Conservation (phyloP, 2,888 invertebrate species). For the Sthenelais limicola region DNA sequence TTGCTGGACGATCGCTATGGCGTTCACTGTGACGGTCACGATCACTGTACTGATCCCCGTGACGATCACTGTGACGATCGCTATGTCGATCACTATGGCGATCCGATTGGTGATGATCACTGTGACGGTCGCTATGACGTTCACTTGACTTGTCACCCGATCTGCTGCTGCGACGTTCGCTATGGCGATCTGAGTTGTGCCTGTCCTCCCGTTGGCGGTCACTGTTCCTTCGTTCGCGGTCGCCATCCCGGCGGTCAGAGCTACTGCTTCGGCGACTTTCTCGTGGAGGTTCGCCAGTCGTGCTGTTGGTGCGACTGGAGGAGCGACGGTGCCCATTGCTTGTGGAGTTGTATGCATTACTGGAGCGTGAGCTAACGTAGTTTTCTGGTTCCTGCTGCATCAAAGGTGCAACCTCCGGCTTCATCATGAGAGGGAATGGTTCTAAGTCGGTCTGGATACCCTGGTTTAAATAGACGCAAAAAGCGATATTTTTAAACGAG, state of each 20-base stretch:
- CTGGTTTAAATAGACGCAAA: too few species aligned
- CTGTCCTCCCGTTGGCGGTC: too few species aligned
- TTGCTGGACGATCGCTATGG: conserved; percentile 31
- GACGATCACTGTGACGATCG: conserved; percentile 17
- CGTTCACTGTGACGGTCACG: conserved; percentile 35
- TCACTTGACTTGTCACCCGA: conserved; percentile 5
- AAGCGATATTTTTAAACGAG: too few species aligned
- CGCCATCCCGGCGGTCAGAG: not conserved
- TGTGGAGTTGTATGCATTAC: not conserved
- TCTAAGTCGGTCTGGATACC: conserved; percentile 30
- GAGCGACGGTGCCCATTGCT: conserved; percentile 4
- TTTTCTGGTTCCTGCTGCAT: conserved; percentile 28
- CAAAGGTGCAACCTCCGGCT: conserved; percentile 16
- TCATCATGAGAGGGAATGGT: conserved; percentile 14
- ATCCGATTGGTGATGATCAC: not conserved
- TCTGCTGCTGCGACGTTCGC: not conserved
- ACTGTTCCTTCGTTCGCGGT: conserved; percentile 3
- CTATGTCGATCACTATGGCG: conserved; percentile 2
- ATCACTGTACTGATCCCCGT: conserved; percentile 21
- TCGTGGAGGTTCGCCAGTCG: not conserved
- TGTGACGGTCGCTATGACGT: conserved; percentile 29
- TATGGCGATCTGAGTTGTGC: too few species aligned
- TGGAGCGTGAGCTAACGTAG: conserved; percentile 4
- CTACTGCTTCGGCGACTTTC: conserved; percentile 24
- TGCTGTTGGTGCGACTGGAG: conserved; percentile 27